These are phyloP conservation scores for Pangasius djambal DNA, from an alignment of 2,797 vertebrate genomes.

Conservation along the genomic window DNA sequence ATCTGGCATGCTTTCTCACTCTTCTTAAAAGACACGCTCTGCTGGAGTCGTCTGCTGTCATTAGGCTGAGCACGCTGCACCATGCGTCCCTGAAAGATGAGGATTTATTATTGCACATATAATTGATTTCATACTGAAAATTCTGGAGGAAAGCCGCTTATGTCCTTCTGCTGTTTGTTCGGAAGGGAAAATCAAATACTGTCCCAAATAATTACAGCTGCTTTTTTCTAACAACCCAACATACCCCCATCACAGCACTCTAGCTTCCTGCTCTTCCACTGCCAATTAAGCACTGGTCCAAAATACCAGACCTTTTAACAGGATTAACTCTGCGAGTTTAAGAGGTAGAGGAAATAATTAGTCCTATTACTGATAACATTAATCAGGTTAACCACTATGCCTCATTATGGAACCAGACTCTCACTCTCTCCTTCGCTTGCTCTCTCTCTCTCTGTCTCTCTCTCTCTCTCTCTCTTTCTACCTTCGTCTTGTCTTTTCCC, in stretches of 20 bases:
- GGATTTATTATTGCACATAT: constrained; percentile 64
- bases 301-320: constrained; percentile 69
- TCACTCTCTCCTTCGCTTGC: constrained; percentile 22
- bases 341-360: constrained; percentile 77
- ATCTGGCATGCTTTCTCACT: constrained; percentile 23
- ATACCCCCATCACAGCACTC: not conserved
- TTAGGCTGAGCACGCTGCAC: constrained; percentile 51
- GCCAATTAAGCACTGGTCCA: constrained; percentile 62
- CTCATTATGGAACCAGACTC: constrained; percentile 66
- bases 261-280: constrained; percentile 46
- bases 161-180: constrained; percentile 51
- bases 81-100: constrained; percentile 54
- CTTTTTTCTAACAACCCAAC: constrained; percentile 45
- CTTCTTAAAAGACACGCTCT: constrained; percentile 37
- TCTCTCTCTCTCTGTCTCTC: constrained; percentile 23
- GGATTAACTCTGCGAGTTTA: constrained; percentile 74
- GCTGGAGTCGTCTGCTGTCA: constrained; percentile 40
- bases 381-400: constrained; percentile 66
- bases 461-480: constrained; percentile 26
- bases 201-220: constrained; percentile 63
- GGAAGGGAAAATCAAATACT: constrained; percentile 55
- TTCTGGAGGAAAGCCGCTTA: constrained; percentile 56
- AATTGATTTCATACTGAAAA: constrained; percentile 68
- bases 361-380: constrained; percentile 75
- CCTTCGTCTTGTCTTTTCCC: constrained; percentile 13